Percentiles rank a stretch among this genome's conserved stretches.
These are phyloP conservation scores for Indicator maculatus DNA, from an alignment of 2,113 vertebrate genomes.

Conservation along the genomic window DNA sequence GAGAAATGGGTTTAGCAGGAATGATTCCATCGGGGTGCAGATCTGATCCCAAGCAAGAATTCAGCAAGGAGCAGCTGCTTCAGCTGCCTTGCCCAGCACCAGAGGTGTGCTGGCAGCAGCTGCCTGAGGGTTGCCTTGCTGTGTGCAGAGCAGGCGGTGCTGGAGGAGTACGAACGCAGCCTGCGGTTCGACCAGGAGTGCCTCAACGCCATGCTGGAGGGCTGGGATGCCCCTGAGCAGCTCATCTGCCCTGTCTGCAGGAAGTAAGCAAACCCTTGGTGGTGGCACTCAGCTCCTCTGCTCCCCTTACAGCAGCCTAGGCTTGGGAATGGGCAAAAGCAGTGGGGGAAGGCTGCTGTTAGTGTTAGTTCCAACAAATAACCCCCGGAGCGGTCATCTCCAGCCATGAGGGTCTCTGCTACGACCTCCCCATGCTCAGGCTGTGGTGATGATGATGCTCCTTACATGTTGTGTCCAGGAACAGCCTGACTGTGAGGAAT, in stretches of 20 bases:
- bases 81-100: not conserved
- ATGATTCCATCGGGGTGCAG: not conserved
- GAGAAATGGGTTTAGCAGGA: not conserved
- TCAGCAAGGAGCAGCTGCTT: accelerated
- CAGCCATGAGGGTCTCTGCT: not conserved
- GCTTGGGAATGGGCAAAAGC: not conserved
- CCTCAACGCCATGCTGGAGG: constrained; percentile 81
- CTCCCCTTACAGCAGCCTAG: not conserved
- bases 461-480: constrained; percentile 46
- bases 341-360: not conserved
- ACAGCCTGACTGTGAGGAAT: constrained; percentile 65
- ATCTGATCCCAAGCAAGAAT: not conserved
- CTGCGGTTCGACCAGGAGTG: constrained; percentile 86
- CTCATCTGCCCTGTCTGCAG: constrained; percentile 90
- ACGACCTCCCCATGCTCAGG: not conserved
- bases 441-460: not conserved
- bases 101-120: not conserved
- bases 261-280: constrained; percentile 76
- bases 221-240: constrained; percentile 73
- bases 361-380: no score
- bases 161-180: constrained; percentile 86
- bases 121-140: not conserved
- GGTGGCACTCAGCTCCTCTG: accelerated
- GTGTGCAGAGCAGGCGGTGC: constrained; percentile 81
- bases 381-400: not conserved